Base-by-base conservation (phyloP, 2,888 invertebrate genomes). In the Cryptophagus acutangulus region DNA sequence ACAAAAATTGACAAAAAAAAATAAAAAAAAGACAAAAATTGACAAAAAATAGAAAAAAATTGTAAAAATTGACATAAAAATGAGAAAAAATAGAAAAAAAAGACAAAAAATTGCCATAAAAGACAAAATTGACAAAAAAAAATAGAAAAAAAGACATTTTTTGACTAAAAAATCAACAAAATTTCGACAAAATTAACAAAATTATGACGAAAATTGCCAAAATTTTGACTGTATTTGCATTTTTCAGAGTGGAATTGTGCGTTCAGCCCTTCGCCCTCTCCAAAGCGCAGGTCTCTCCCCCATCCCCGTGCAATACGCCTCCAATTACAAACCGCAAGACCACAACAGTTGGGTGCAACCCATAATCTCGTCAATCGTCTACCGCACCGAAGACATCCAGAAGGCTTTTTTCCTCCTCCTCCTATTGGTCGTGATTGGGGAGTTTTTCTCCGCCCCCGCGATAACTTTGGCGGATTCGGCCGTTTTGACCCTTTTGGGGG, bases 401-500 rank as follows among this genome's bases (percentile, higher is more conserved):
- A 91, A 92, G 71, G 91, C 93, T 0, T 99, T 99, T 75, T 92
- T 97, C 71, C 77, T 97, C 24, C 76, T 99, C 26, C 74, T 97
- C 38, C 74, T 99, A 31, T 77, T 99, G 38, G 90, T 99, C 9
- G 82, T 95, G 17, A 86, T 97, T 40, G 97, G 97, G 0, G 99
- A 99, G 72, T 97, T 97, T 74, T 95, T 97, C 72, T 88, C 90
- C 58, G 92, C 95, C 0, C 96, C 96, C 1, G 93, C 95, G 24
- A 87, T 96, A 52, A 93, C 95, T 0, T 74, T 97, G 36, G 96
- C 95, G 1, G 93, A 93, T 68, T 88, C 89, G 0, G 92, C 91
- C 3, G 91, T 89, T 28, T 87, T 93, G 46, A 88, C 88, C 2
- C 74, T 91, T 49, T 77, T 95, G 1, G 93, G 91, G 0, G 91